These are phyloP conservation scores for Ceratina calcarata DNA, from an alignment of 1,140 invertebrate species.

Conservation along the genomic window DNA sequence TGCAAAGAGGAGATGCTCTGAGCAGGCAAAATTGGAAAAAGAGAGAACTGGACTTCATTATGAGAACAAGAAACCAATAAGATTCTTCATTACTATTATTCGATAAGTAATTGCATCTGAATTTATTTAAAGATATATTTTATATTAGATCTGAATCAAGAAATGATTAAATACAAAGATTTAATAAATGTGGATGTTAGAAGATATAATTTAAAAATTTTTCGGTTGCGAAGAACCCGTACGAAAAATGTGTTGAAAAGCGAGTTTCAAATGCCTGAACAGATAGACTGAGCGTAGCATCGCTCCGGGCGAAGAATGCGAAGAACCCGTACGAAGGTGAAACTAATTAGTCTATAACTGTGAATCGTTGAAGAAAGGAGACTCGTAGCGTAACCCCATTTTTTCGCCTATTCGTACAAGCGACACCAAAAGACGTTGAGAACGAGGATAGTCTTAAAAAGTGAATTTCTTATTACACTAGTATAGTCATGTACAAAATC, in stretches of 20 bases:
- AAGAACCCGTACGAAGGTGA: constrained; percentile 28
- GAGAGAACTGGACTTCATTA: not conserved
- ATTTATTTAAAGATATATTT: too few relatives aligned
- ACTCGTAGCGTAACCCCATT: constrained; percentile 13
- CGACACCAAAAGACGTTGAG: not conserved
- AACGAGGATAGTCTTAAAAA: not conserved
- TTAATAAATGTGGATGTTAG: too few relatives aligned
- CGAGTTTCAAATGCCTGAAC: constrained; percentile 11
- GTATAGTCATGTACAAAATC: too few relatives aligned
- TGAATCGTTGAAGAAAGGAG: not conserved
- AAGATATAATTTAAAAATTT: not conserved
- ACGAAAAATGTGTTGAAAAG: not conserved
- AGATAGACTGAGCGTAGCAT: constrained; percentile 24
- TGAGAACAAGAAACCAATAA: not conserved
- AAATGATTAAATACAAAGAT: too few relatives aligned
- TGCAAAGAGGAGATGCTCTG: constrained; percentile 31
- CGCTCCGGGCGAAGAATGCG: constrained; percentile 18
- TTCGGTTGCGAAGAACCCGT: not conserved
- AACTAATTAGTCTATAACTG: constrained; percentile 37
- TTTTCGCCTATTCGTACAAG: not conserved
- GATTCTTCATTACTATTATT: too few relatives aligned
- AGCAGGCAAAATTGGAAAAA: constrained; percentile 2
- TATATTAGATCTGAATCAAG: too few relatives aligned
- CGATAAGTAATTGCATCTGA: too few relatives aligned
- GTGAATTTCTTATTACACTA: not conserved